Evolutionary conservation across 2,888 invertebrate genomes (phyloP).

Genomic region (Drosophila merina): DNA sequence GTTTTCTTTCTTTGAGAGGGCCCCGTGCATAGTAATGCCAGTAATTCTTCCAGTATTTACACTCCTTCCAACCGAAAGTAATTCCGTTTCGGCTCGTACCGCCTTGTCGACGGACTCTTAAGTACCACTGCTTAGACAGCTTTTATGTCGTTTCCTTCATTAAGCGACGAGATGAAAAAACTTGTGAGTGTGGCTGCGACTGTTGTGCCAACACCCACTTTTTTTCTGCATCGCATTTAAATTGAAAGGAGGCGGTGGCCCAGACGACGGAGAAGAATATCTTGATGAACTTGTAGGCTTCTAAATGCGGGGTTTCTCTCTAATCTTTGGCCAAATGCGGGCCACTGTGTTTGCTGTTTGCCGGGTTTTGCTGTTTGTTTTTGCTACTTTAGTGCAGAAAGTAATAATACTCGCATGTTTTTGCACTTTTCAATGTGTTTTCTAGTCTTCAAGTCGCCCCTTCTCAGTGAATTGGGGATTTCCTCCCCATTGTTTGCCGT

Average conservation of each 20-base stretch:
- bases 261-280: neutral
- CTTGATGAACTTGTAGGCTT: conserved; percentile 2
- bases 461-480: conserved; percentile 1
- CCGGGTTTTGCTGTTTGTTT: neutral
- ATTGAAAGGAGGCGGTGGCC: neutral
- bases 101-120: conserved; percentile 9
- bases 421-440: conserved; percentile 1
- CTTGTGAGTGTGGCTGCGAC: conserved; percentile 1
- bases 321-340: conserved; percentile 16
- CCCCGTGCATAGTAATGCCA: conserved; percentile 7
- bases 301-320: conserved; percentile 1
- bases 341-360: conserved; percentile 16
- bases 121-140: conserved; percentile 37
- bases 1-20: conserved; percentile 26
- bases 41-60: conserved; percentile 23
- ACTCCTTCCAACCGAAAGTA: conserved; percentile 5
- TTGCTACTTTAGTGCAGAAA: neutral
- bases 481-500: neutral
- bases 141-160: conserved; percentile 70
- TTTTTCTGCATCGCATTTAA: conserved; percentile 11
- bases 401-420: conserved; percentile 5
- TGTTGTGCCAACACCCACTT: neutral
- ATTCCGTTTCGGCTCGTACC: conserved; percentile 11
- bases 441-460: neutral
- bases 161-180: conserved; percentile 37